These are phyloP conservation scores for Manis pentadactyla DNA, from an alignment of 2,797 vertebrate genomes.

Conservation along the genomic window DNA sequence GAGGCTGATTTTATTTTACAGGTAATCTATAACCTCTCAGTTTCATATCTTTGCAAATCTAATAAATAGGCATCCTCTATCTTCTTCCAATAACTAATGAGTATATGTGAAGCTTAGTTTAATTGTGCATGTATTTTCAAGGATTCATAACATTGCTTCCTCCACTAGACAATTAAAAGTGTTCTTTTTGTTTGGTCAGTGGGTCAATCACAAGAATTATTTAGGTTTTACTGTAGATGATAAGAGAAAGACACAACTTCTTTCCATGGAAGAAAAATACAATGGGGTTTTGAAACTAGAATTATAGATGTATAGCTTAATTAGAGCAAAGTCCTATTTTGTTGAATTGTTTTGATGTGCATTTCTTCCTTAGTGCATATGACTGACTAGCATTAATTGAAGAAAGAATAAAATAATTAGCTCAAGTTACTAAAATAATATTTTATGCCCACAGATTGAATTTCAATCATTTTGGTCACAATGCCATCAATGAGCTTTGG, in stretches of 20 bases:
- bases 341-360: background rate
- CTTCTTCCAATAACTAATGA: background rate
- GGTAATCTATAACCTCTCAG: background rate
- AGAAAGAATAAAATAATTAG: background rate
- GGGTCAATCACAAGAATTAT: background rate
- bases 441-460: background rate
- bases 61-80: background rate
- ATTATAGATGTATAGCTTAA: background rate
- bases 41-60: background rate
- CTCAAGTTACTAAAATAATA: background rate
- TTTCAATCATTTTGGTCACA: background rate
- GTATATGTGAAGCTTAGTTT: background rate
- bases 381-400: background rate
- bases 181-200: background rate
- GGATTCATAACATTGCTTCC: background rate
- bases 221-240: background rate
- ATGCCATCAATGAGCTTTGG: background rate
- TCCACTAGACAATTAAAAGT: background rate
- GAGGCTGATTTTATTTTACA: background rate
- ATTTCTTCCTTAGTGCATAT: background rate
- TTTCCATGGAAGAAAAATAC: background rate
- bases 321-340: background rate
- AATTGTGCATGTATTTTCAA: background rate
- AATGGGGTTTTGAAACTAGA: background rate
- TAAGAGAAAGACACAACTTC: background rate